Evolutionary conservation across 2,113 vertebrate genomes (phyloP).

Genomic region (Nesospiza acunhae): DNA sequence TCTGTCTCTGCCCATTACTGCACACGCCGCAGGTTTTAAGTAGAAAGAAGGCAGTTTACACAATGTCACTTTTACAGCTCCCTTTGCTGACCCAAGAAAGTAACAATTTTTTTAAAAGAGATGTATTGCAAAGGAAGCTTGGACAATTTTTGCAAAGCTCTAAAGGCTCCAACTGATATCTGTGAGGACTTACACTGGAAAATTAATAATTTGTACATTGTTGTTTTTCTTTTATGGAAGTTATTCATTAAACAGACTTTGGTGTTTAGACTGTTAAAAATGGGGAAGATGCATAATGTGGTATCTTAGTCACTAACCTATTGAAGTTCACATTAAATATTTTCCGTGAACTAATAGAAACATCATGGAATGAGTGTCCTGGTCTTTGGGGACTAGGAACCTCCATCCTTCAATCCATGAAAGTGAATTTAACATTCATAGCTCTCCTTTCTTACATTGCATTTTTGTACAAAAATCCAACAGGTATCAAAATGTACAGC

Average conservation of each 20-base stretch:
- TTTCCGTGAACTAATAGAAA: background rate
- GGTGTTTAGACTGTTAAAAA: background rate
- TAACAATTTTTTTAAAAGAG: background rate
- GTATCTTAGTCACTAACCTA: background rate
- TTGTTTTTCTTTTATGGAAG: background rate
- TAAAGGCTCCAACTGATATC: background rate
- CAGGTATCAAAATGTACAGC: background rate
- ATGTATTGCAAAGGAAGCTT: conserved; percentile 30
- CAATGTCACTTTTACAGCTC: conserved; percentile 14
- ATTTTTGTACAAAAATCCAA: background rate
- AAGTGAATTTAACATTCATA: background rate
- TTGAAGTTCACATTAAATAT: background rate
- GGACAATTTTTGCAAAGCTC: conserved; percentile 22
- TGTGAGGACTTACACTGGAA: background rate
- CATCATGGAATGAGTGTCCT: background rate
- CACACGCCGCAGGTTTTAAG: background rate
- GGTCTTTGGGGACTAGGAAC: background rate
- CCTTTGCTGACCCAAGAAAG: background rate
- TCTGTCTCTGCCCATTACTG: background rate
- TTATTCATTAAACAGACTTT: conserved; percentile 1
- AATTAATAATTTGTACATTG: background rate
- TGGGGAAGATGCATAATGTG: background rate
- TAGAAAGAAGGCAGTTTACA: background rate
- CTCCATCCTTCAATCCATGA: background rate
- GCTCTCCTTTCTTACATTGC: rapidly evolving